Base-by-base conservation (phyloP, 2,888 invertebrate species). In the Stenolophus ochropezus region DNA sequence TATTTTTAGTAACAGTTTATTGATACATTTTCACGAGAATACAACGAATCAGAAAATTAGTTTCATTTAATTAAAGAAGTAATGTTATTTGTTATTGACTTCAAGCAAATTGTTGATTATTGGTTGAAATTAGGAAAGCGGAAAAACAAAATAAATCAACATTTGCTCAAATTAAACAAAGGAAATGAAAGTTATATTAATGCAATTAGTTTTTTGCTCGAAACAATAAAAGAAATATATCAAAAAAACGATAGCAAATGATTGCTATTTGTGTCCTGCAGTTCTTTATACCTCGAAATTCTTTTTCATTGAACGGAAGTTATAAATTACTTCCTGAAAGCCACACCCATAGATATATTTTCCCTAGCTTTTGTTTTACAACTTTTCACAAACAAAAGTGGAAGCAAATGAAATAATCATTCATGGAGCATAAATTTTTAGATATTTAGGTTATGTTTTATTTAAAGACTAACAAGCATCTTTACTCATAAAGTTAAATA, bases 191-290 rank as follows among this genome's bases (percentile, higher is more conserved):
- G n/a, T n/a, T n/a, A n/a, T n/a, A n/a, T n/a, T n/a, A n/a, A n/a
- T n/a, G n/a, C n/a, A n/a, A n/a, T n/a, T n/a, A n/a, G n/a, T n/a
- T n/a, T n/a, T n/a, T n/a, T n/a, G n/a, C n/a, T n/a, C n/a, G n/a
- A 42, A 18, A 69, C 42, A 20, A 47, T 20, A 42, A 20, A 69
- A 20, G 20, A 69, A 69, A 69, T 42, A 33, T 20, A 69, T 69
- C 42, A 69, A 69, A 69, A 42, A 69, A 69, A 42, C 20, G 69
- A 27, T 18, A 69, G 33, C 69, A 69, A 42, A 69, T 33, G 33
- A 47, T 69, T 69, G 69, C 18, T 16, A 42, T 61, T 69, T 69
- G 69, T 69, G 27, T 18, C 0, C 69, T 33, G 69, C 18, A 69
- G 42, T 42, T 69, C 69, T 42, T 27, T 27, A 65, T 65, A 27